Evolutionary conservation across 2,888 invertebrate genomes (phyloP).

Genomic region (Morpho deidamia): DNA sequence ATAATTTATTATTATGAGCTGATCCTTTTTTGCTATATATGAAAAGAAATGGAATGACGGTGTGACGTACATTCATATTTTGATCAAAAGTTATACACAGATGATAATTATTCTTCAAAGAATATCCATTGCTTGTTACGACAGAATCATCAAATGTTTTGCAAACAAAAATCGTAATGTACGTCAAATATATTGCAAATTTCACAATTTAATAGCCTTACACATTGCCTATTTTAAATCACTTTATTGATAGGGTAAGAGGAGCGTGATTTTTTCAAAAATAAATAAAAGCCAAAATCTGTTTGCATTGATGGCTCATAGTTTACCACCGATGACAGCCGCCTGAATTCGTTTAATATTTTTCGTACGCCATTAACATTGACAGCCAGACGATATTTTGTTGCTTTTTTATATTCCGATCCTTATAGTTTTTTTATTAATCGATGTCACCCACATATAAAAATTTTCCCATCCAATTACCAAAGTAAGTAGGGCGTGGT

Average conservation of each 20-base stretch:
- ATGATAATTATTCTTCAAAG: background rate
- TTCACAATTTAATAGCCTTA: constrained; percentile 4
- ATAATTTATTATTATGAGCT: background rate
- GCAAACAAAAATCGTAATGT: background rate
- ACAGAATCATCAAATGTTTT: background rate
- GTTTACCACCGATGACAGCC: constrained; percentile 28
- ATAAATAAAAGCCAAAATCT: constrained; percentile 54
- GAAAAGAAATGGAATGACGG: background rate
- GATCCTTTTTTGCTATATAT: background rate
- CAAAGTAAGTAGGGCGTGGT: no score
- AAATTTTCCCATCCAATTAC: no score
- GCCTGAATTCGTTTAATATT: constrained; percentile 38
- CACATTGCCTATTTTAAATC: constrained; percentile 17
- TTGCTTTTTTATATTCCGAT: constrained; percentile 3
- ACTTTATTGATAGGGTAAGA: constrained; percentile 23
- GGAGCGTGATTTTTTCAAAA: constrained; percentile 36
- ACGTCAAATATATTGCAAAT: background rate
- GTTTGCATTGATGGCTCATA: constrained; percentile 40
- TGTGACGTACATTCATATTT: constrained; percentile 5
- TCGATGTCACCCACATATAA: no score
- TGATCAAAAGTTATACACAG: background rate
- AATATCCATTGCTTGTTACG: background rate
- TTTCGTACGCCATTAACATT: constrained; percentile 31
- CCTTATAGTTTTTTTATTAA: background rate
- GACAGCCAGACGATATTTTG: constrained; percentile 20